Conservation (phyloP, 2,797 vertebrate species). For the Arnoldichthys spilopterus region DNA sequence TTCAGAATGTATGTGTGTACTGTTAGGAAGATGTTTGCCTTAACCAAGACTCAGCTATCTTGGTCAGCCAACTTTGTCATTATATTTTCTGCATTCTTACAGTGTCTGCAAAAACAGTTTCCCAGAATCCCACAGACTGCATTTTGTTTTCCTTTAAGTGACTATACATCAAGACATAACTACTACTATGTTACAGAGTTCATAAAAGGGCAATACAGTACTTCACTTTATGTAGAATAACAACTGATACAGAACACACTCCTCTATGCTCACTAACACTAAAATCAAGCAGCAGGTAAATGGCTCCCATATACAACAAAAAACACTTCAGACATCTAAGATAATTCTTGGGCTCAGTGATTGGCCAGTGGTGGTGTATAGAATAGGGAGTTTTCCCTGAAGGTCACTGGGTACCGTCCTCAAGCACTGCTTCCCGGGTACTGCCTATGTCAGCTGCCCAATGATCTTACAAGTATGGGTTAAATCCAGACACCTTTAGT, state of each 20-base stretch:
- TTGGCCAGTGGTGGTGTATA: no score
- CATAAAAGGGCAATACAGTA: background rate
- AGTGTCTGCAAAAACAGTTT: constrained; percentile 12
- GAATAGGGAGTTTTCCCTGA: no score
- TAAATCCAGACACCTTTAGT: no score
- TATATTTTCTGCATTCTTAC: background rate
- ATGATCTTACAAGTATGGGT: no score
- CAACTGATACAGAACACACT: background rate
- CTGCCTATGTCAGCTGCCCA: no score
- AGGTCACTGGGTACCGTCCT: no score
- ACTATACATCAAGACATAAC: background rate
- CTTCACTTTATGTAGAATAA: background rate
- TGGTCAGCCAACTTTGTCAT: constrained; percentile 39
- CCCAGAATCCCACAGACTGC: background rate
- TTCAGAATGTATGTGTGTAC: background rate
- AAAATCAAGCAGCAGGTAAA: background rate
- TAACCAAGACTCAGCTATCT: constrained; percentile 21
- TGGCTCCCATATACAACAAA: no score
- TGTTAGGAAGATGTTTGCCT: constrained; percentile 1
- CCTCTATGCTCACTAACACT: background rate
- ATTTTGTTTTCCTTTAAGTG: background rate
- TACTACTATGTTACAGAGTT: background rate
- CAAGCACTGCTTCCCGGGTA: no score
- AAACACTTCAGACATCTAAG: no score
- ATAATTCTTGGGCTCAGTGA: no score